Base-by-base conservation (phyloP, 2,888 invertebrate genomes). In the Ceratothoa steindachneri region DNA sequence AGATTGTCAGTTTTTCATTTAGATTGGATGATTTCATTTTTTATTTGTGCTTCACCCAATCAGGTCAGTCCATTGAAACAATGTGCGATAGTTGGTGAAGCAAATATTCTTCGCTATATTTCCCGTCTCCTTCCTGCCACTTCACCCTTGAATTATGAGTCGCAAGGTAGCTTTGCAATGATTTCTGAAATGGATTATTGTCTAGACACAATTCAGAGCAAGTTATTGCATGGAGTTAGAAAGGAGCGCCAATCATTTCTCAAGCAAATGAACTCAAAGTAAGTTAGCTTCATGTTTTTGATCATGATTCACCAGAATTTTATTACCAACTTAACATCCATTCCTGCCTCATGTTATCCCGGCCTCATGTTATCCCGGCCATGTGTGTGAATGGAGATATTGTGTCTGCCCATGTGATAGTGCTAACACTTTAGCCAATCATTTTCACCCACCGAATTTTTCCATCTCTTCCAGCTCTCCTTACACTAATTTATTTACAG, bases 61-160 rank as follows among this genome's bases (percentile, higher is more conserved):
- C 60, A 79, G 79, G 75, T 79, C 9, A 74, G 67, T 30, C 79
- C 79, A 1, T 30, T 79, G 0, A 72, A 66, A n/a, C 79, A 79
- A 51, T 71, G 71, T 5, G 55, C 30, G 29, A 76, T 79, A 29
- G 15, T 7, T n/a, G 74, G 79, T 4, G 79, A 79, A 29, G 76
- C 64, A 4, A 79, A 79, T 65, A 74, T 79, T 22, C 9, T 72
- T 4, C 76, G 79, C 1, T 79, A 79, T 24, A 9, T 76, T 2
- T 74, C 73, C 4, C 76, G 76, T 0, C 71, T 79, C n/a, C 64
- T 76, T 19, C 79, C 79, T 7, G 29, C 67, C 15, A 27, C 67
- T 2, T 76, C 76, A 1, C 41, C 74, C 22, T 74, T 60, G 67
- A 72, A 74, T 41, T 79, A 76, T 29, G 79, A 79, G 27, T 73